Evolutionary conservation across 2,797 vertebrate species (phyloP), one percentile per base, ranked within the genome.

Genomic region (Xiphorhynchus erythropygius): DNA sequence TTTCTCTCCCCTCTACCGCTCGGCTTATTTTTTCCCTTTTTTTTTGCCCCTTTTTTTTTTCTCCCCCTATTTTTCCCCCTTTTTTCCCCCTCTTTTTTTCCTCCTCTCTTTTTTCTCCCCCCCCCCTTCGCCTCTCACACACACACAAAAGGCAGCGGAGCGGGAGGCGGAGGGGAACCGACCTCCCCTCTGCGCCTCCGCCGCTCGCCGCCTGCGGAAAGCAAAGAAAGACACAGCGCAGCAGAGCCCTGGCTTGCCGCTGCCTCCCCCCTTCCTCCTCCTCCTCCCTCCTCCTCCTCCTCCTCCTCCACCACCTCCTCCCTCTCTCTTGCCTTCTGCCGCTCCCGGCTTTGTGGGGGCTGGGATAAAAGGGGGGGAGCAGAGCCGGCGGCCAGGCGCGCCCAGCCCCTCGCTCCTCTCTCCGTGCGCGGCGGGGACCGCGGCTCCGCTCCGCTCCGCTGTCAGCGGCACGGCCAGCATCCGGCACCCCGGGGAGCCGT

Each of bases 401-500:
- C 93, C 90, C 83, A 84, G 70, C 87, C 65, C 56, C 87, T 91
- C 64, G 59, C 88, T 79, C 52, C 84, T 88, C 92, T 73, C 57
- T 85, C 69, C 42, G 77, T 59, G 79, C 53, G 60, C 94, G 57
- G 87, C 87, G 60, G 84, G 91, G 86, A 90, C 89, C 62, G 81
- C 81, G 85, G 96, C 97, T 97, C 96, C 94, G 96, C 94, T 98
- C 90, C 96, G 96, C 97, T 98, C 97, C 96, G 96, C 97, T 97
- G 97, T 97, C 96, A 96, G 96, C 94, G 79, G 94, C 89, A 85
- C 91, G 86, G 86, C 67, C 97, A 97, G 97, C 97, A 97, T 98
- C 98, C 98, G 97, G 98, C 97, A 97, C 97, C 98, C 98, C 97
- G 96, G 97, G 97, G 97, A 98, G 97, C 97, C 90, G 93, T 47